Conservation (phyloP, 2,113 vertebrate species). For the Symphodus melops region DNA sequence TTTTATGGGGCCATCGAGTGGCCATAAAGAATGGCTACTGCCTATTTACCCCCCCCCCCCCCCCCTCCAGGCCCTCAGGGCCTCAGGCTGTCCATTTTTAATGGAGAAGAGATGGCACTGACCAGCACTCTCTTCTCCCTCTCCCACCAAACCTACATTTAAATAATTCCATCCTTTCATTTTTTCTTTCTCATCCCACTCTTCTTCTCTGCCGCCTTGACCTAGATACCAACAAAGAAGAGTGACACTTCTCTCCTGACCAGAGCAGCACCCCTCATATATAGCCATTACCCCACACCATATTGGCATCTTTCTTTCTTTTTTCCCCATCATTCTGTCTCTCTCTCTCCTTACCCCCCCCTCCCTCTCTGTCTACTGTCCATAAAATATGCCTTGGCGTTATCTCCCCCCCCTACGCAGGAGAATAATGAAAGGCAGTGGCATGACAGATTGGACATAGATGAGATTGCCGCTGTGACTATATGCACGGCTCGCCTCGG, state of each 20-base stretch:
- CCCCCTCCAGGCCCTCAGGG: slow-evolving; percentile 3
- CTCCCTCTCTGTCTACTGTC: slow-evolving; percentile 77
- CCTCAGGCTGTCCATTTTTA: slow-evolving; percentile 69
- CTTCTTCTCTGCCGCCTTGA: slow-evolving; percentile 80
- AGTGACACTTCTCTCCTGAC: slow-evolving; percentile 84
- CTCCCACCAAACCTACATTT: slow-evolving; percentile 70
- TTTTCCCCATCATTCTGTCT: slow-evolving; percentile 47
- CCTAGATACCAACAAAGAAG: slow-evolving; percentile 85
- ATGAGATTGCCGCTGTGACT: slow-evolving; percentile 86
- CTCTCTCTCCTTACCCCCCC: slow-evolving; percentile 15
- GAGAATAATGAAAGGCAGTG: slow-evolving; percentile 87
- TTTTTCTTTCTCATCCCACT: slow-evolving; percentile 53
- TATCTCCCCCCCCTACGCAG: slow-evolving; percentile 82
- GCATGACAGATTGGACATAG: slow-evolving; percentile 89
- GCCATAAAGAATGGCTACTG: slow-evolving; percentile 62
- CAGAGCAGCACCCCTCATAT: slow-evolving; percentile 73
- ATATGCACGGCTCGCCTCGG: slow-evolving; percentile 83
- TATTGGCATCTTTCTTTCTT: slow-evolving; percentile 63
- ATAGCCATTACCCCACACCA: slow-evolving; percentile 57
- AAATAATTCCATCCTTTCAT: slow-evolving; percentile 80
- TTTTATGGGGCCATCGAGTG: slow-evolving; percentile 63
- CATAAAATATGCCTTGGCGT: slow-evolving; percentile 86
- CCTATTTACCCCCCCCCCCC: slow-evolving; percentile 39
- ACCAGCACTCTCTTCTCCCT: slow-evolving; percentile 55
- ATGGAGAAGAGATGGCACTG: slow-evolving; percentile 64